Evolutionary conservation across 2,797 vertebrate species (phyloP).

Genomic region (Anguilla obscura): DNA sequence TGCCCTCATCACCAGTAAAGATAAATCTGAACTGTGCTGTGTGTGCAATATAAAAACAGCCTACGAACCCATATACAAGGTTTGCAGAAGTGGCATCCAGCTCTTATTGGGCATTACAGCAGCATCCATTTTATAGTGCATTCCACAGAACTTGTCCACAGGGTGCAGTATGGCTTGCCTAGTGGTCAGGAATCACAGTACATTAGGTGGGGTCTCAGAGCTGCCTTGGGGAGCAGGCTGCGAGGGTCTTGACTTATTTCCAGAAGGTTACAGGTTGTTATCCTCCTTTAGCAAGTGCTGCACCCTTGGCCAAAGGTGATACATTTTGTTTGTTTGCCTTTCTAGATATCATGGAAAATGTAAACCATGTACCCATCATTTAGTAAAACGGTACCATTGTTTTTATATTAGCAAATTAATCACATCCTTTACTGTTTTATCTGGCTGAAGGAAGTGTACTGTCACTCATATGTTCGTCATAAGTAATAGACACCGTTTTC

Average conservation of each 20-base stretch:
- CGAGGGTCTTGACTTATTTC: not conserved
- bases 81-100: not conserved
- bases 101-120: not conserved
- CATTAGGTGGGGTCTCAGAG: not conserved
- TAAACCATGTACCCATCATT: not conserved
- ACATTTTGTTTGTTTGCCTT: constrained; percentile 29
- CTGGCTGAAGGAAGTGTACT: not conserved
- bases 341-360: not conserved
- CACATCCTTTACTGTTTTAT: not conserved
- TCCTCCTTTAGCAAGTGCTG: not conserved
- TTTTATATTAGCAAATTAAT: not conserved
- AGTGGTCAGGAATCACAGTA: not conserved
- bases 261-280: not conserved
- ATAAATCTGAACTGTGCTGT: not conserved
- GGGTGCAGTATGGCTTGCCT: not conserved
- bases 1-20: not conserved
- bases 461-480: not conserved
- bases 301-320: not conserved
- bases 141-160: not conserved
- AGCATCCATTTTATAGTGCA: not conserved
- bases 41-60: not conserved
- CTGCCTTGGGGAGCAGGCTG: not conserved
- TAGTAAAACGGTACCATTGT: not conserved
- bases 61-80: not conserved
- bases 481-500: not conserved